These are phyloP conservation scores for Enoplosus armatus DNA, from an alignment of 2,797 vertebrate species.

Conservation along the genomic window DNA sequence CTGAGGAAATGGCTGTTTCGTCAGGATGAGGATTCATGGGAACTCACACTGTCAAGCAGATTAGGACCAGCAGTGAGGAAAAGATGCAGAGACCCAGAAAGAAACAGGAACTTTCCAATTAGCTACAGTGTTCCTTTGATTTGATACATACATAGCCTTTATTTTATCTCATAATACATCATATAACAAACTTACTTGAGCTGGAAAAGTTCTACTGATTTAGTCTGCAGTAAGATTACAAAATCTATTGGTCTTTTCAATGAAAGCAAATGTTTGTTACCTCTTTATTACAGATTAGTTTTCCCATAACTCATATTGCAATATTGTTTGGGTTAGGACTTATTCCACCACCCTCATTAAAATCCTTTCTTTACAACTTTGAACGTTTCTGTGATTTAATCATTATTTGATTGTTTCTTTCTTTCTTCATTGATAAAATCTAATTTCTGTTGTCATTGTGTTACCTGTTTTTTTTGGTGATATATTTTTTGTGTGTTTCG, in stretches of 20 bases:
- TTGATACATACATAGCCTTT: background rate
- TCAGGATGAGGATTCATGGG: slow-evolving; percentile 42
- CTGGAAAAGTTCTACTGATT: background rate
- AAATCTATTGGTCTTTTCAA: background rate
- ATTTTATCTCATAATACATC: background rate
- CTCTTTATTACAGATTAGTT: background rate
- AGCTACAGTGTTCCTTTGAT: background rate
- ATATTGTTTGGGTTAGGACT: background rate
- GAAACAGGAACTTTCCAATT: slow-evolving; percentile 2
- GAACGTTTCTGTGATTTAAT: background rate
- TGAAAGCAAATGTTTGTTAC: background rate
- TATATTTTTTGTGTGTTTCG: background rate
- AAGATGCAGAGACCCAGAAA: slow-evolving; percentile 5
- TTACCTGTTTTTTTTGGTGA: too few species aligned
- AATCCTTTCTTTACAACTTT: background rate
- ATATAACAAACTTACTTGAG: background rate
- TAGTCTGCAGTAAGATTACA: background rate
- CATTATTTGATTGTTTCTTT: background rate
- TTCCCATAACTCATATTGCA: background rate
- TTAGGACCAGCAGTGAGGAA: slow-evolving; percentile 7
- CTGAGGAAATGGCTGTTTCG: slow-evolving; percentile 45
- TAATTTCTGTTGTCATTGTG: background rate
- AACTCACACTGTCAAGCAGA: slow-evolving; percentile 31
- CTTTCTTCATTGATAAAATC: background rate
- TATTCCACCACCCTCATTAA: background rate